Base-by-base conservation (phyloP, 2,888 invertebrate species). In the Ichneumon xanthorius region DNA sequence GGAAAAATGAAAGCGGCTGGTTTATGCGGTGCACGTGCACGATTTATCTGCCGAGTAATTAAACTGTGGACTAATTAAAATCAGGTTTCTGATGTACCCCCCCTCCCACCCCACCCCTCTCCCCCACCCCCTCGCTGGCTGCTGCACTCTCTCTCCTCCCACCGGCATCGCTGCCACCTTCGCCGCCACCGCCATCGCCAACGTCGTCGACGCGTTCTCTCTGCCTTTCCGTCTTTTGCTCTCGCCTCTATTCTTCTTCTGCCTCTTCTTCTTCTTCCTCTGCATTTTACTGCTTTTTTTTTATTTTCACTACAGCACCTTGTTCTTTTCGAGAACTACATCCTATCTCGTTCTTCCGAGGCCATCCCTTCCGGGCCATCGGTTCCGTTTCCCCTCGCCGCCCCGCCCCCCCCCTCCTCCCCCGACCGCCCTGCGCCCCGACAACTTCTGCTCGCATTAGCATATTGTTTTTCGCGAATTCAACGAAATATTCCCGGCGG, bases 31-130 rank as follows among this genome's bases (percentile, higher is more conserved):
- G 94, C 94, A 94, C 94, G 94, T 94, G 93, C 93, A 93, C 94
- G 93, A 94, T 94, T 94, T 94, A 94, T 94, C 94, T 93, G 93
- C 92, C 92, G 92, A 93, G 93, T 94, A 94, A 94, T 94, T 94
- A 94, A 94, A 94, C 93, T 93, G 93, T 93, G 94, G 93, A 94
- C 94, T 94, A 94, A 94, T 94, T 94, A 94, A 94, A 94, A 94
- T 94, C 94, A 94, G 94, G 94, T 94, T 94, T 93, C 93, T 93
- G 93, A 92, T 93, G 92, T 92, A 91, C 92, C 91, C 90, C 90
- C 85, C 87, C 83, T 3, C 45, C 45, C 14, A 0, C 45, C 45
- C 92, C 91, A n/a, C n/a, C 90, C 0, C 14, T 14, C 92, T 90
- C 90, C 45, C 4, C 45, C 14, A 0, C 45, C 45, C 45, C 14